phyloP scores from a whole-genome alignment of 2,797 vertebrate species.

The Peromyscus nudipes region DNA sequence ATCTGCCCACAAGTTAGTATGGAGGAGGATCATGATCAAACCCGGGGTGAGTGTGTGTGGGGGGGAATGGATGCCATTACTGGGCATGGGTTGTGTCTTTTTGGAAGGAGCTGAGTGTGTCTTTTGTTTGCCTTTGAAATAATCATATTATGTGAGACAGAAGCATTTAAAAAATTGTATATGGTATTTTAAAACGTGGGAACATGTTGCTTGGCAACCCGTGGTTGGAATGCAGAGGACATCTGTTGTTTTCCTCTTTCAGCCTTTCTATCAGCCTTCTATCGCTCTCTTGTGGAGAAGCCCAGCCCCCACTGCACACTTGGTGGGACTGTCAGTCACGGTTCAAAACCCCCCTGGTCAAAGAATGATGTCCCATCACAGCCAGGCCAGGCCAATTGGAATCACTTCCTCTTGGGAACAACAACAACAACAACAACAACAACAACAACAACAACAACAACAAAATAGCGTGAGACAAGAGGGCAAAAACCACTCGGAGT shows the following conservation, averaged over 20 bases:
- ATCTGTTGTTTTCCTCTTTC: constrained; percentile 81
- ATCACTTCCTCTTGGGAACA: background rate
- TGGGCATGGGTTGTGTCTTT: constrained; percentile 57
- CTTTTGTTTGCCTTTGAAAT: constrained; percentile 76
- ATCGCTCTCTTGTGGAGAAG: constrained; percentile 58
- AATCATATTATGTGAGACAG: constrained; percentile 75
- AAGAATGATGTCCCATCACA: background rate
- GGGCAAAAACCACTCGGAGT: background rate
- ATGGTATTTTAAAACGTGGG: constrained; percentile 79
- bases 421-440: too few species aligned
- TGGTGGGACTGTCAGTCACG: constrained; percentile 65
- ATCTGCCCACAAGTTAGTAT: constrained; percentile 51
- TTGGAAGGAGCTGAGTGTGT: constrained; percentile 61
- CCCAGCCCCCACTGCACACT: constrained; percentile 38
- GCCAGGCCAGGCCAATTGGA: constrained; percentile 5
- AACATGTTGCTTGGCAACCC: constrained; percentile 80
- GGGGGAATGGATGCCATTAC: constrained; percentile 12
- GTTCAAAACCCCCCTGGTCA: constrained; percentile 16
- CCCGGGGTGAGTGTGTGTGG: background rate
- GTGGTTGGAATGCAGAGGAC: constrained; percentile 75
- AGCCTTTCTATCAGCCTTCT: constrained; percentile 63
- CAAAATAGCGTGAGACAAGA: background rate
- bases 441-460: background rate
- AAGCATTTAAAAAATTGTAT: constrained; percentile 78
- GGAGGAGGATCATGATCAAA: constrained; percentile 8